Percentiles rank a stretch among this genome's conserved stretches.
Evolutionary conservation across 2,888 invertebrate species (phyloP).

Genomic region (Nemotelus pantherinus): DNA sequence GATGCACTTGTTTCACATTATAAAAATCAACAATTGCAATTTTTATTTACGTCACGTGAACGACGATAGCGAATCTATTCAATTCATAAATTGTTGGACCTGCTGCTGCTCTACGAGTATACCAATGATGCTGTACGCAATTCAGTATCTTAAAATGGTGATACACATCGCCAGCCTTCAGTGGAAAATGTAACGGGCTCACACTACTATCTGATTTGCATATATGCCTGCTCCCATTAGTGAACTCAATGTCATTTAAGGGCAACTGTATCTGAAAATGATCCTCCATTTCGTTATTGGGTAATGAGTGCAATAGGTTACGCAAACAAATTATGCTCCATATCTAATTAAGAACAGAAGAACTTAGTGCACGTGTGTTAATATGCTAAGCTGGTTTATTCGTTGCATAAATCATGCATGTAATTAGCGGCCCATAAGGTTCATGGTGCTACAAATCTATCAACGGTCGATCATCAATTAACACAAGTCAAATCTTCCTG

Average conservation of each 20-base stretch:
- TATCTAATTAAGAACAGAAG: conserved; percentile 9
- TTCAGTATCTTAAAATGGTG: not conserved
- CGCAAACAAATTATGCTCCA: not conserved
- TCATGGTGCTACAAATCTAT: too few relatives aligned
- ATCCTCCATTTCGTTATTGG: conserved; percentile 23
- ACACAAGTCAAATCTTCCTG: too few relatives aligned
- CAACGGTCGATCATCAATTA: too few relatives aligned
- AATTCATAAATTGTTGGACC: conserved; percentile 17
- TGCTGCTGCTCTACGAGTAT: not conserved
- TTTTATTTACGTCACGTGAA: conserved; percentile 39
- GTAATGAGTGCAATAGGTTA: conserved; percentile 15
- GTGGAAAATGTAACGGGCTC: not conserved
- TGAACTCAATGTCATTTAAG: conserved; percentile 41
- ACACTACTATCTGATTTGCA: not conserved
- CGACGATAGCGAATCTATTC: conserved; percentile 10
- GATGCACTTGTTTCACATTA: conserved; percentile 21
- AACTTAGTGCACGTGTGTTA: conserved; percentile 4
- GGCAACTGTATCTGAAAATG: conserved; percentile 40
- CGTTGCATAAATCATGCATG: too few relatives aligned
- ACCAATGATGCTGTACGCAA: conserved; percentile 10
- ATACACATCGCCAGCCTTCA: not conserved
- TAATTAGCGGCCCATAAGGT: too few relatives aligned
- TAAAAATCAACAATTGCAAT: conserved; percentile 13
- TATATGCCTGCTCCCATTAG: not conserved
- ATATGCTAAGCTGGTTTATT: not conserved